phyloP scores from a whole-genome alignment of 2,888 invertebrate species.

The Aporophyla nigra region DNA sequence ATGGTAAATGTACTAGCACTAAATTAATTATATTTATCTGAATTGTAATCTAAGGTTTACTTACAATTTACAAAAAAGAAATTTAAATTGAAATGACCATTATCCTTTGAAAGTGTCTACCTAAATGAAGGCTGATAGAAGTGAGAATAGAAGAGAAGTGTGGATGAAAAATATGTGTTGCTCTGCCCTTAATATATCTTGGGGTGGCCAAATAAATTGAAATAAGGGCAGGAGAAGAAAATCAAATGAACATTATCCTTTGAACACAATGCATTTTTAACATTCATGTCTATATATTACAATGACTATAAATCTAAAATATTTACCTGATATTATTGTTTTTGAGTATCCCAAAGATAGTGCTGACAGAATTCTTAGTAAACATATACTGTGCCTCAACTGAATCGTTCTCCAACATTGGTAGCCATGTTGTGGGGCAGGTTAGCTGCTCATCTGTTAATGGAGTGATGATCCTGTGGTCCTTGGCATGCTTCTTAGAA shows the following conservation, averaged over 20 bases:
- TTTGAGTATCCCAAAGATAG: slow-evolving; percentile 92
- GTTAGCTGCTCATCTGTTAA: slow-evolving; percentile 91
- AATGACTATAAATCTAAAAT: neutral
- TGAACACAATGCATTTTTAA: neutral
- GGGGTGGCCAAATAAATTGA: no score
- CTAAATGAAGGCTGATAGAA: no score
- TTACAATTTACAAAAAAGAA: no score
- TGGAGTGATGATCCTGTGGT: slow-evolving; percentile 88
- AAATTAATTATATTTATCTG: no score
- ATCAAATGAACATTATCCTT: neutral
- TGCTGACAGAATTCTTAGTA: slow-evolving; percentile 92
- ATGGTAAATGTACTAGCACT: no score
- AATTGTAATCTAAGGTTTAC: no score
- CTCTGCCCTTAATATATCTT: no score
- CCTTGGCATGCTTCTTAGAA: slow-evolving; percentile 89
- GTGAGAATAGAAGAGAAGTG: no score
- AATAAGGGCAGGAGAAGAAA: no score
- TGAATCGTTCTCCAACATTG: slow-evolving; percentile 93
- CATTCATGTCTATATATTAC: neutral
- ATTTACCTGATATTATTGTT: slow-evolving; percentile 91
- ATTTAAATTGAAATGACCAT: no score
- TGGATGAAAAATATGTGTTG: no score
- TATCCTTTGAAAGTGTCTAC: no score
- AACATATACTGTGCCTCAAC: slow-evolving; percentile 97
- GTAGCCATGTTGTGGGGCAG: slow-evolving; percentile 93